Evolutionary conservation across 2,888 invertebrate species (phyloP).

Genomic region (Empis stercorea): DNA sequence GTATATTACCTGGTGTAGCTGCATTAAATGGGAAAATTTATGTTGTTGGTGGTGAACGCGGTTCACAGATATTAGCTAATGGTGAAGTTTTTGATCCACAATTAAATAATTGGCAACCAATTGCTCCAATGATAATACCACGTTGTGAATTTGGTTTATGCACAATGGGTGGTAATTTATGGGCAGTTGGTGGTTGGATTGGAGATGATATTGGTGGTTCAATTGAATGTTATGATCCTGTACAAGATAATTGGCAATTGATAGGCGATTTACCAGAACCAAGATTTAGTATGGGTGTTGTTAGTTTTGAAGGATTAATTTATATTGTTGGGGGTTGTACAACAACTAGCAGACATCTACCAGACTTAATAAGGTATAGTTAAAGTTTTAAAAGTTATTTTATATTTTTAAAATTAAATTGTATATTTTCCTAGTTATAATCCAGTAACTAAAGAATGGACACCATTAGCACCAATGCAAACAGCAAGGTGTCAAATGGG

Average conservation of each 20-base stretch:
- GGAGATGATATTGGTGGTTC: conserved; percentile 81
- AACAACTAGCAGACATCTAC: conserved; percentile 62
- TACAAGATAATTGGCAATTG: conserved; percentile 61
- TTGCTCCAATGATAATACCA: conserved; percentile 65
- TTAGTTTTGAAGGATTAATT: conserved; percentile 49
- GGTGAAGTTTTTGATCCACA: conserved; percentile 75
- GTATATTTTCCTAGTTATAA: conserved; percentile 44
- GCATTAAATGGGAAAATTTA: conserved; percentile 73
- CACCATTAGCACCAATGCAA: conserved; percentile 59
- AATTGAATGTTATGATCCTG: conserved; percentile 77
- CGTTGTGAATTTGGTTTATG: conserved; percentile 84
- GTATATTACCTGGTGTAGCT: conserved; percentile 80
- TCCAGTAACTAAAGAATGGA: conserved; percentile 72
- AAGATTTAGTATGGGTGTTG: conserved; percentile 84
- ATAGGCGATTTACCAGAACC: conserved; percentile 71
- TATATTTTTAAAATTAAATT: not conserved
- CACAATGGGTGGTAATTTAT: conserved; percentile 66
- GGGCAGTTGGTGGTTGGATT: conserved; percentile 88
- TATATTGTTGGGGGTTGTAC: conserved; percentile 88
- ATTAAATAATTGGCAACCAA: conserved; percentile 45
- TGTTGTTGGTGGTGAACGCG: conserved; percentile 84
- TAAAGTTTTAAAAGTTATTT: not conserved
- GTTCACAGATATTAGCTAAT: conserved; percentile 75
- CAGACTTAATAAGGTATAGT: conserved; percentile 49
- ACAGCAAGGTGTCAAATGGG: conserved; percentile 80